Evolutionary conservation across 2,113 vertebrate genomes (phyloP), one percentile per base, ranked within the genome.

Genomic region (Microtus ochrogaster): DNA sequence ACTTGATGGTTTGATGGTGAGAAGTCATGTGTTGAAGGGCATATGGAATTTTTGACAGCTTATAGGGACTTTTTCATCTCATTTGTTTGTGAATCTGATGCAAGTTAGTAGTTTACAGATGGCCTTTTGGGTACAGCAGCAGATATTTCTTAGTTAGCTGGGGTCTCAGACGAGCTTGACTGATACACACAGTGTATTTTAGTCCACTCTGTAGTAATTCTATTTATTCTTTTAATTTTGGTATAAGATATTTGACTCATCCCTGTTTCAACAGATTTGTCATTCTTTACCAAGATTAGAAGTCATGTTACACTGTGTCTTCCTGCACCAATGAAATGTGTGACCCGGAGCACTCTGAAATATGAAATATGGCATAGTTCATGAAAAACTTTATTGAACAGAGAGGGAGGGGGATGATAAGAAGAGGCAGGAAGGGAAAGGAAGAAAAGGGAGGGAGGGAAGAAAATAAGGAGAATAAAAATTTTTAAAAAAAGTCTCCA

Each of bases 111-210:
- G 24, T 78, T 61, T 88, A 65, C 73, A 86, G 66, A 17, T 77
- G 14, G 58, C 28, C 33, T 92, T 95, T 94, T 10, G 86, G n/a
- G 91, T 65, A 89, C 79, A 9, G 52, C 21, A n/a, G 30, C 44
- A 65, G 24, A 81, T 7, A 84, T 91, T 92, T 82, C 77, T 90
- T 70, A 86, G 65, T 96, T 94, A 58, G 65, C n/a, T 47, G 12
- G 55, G 22, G 6, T 72, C 58, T 70, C 66, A 39, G 55, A 63
- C 4, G 41, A 83, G 47, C 85, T 61, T 52, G 58, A 16, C 14
- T 76, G 88, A 91, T 74, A 41, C 19, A 68, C 14, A 84, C 3
- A 91, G n/a, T 74, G 70, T 61, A 81, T 88, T 95, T 85, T 94
- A 87, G 66, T 73, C 83, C 86, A 24, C 22, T 21, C 1, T 90